These are phyloP conservation scores for Phthorimaea operculella DNA, from an alignment of 1,140 invertebrate species.

Conservation along the genomic window DNA sequence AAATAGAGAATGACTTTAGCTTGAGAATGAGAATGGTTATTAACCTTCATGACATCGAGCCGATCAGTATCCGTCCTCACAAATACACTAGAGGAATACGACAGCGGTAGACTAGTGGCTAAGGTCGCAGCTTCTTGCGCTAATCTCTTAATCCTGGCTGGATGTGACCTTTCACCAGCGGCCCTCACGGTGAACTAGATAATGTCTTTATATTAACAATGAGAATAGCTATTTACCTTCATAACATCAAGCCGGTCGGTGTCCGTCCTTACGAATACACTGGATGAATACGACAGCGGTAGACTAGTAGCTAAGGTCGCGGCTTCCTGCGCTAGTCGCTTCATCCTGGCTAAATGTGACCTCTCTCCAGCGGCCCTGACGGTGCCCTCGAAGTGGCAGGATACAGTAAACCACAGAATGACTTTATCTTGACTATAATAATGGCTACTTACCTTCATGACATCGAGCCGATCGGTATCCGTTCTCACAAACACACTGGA, in stretches of 20 bases:
- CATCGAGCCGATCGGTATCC: slow-evolving; percentile 91
- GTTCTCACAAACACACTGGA: slow-evolving; percentile 96
- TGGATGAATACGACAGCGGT: slow-evolving; percentile 92
- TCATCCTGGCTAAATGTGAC: slow-evolving; percentile 86
- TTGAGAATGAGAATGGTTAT: too few relatives aligned
- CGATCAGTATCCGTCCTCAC: slow-evolving; percentile 94
- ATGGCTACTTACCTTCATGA: slow-evolving; percentile 98
- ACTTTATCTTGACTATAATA: too few relatives aligned
- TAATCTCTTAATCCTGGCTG: slow-evolving; percentile 88
- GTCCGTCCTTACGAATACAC: slow-evolving; percentile 96
- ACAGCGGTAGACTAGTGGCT: slow-evolving; percentile 92
- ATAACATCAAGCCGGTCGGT: slow-evolving; percentile 93
- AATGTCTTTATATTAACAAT: too few relatives aligned
- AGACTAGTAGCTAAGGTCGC: slow-evolving; percentile 94
- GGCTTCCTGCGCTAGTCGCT: slow-evolving; percentile 94
- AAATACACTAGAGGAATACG: slow-evolving; percentile 95
- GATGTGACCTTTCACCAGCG: slow-evolving; percentile 86
- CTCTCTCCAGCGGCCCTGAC: slow-evolving; percentile 88
- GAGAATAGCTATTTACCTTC: too few relatives aligned
- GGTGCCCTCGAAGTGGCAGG: slow-evolving; percentile 93
- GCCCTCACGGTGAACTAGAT: slow-evolving; percentile 86
- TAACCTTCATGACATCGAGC: slow-evolving; percentile 95
- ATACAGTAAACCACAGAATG: slow-evolving; percentile 88
- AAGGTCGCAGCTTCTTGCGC: slow-evolving; percentile 96
- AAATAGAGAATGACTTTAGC: too few relatives aligned